Conservation (phyloP, 2,113 vertebrate genomes). For the Ranitomeya imitator region DNA sequence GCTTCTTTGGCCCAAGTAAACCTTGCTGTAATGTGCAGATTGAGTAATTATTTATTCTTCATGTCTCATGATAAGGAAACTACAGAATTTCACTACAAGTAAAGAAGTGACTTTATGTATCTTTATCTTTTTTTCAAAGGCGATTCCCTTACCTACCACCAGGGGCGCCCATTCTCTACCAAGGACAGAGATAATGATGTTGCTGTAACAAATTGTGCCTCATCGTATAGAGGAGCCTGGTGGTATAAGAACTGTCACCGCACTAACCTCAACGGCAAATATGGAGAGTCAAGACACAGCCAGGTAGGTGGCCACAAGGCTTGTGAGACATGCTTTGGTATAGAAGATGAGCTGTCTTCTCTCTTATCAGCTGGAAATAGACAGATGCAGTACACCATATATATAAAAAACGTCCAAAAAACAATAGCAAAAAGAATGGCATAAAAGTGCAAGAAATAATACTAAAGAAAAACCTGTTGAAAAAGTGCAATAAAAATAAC, state of each 20-base stretch:
- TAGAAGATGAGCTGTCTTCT: too few species aligned
- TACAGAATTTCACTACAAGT: too few species aligned
- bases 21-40: not conserved
- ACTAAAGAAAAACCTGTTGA: too few species aligned
- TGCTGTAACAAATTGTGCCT: constrained; percentile 95
- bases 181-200: constrained; percentile 97
- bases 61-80: not conserved
- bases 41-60: not conserved
- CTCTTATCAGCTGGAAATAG: too few species aligned
- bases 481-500: too few species aligned
- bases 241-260: constrained; percentile 99
- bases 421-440: too few species aligned
- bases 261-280: constrained; percentile 97
- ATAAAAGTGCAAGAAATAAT: too few species aligned
- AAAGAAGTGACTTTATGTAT: too few species aligned
- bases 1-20: too few species aligned
- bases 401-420: too few species aligned
- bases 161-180: constrained; percentile 97
- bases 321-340: too few species aligned
- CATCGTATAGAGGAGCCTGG: constrained; percentile 98
- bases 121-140: constrained; percentile 70
- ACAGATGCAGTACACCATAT: too few species aligned
- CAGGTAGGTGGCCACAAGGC: constrained; percentile 76
- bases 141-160: constrained; percentile 95
- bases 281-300: constrained; percentile 95